phyloP scores from a whole-genome alignment of 2,888 invertebrate genomes.

The Apodemia mormo region DNA sequence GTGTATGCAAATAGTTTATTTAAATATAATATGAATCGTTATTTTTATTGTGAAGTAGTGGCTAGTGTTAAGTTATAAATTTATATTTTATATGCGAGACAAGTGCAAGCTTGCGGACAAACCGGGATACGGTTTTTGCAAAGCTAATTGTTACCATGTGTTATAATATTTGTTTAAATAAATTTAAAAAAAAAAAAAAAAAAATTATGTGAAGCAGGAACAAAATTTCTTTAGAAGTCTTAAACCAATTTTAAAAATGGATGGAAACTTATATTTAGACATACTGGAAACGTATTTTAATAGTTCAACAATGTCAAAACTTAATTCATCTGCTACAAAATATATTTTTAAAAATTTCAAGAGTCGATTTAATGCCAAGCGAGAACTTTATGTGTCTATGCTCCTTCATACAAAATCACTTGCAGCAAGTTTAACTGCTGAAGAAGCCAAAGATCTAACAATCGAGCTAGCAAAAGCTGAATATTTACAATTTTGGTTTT shows the following conservation, averaged over 20 bases:
- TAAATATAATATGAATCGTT: too few relatives aligned
- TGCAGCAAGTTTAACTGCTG: slow-evolving; percentile 45
- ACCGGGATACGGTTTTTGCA: too few relatives aligned
- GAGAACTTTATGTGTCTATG: slow-evolving; percentile 51
- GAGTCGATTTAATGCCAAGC: slow-evolving; percentile 47
- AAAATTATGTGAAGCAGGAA: slow-evolving; percentile 42
- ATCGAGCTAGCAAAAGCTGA: slow-evolving; percentile 49
- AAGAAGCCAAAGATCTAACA: slow-evolving; percentile 52
- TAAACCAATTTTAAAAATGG: slow-evolving; percentile 48
- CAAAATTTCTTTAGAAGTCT: slow-evolving; percentile 46
- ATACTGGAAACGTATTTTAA: slow-evolving; percentile 52
- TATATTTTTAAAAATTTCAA: slow-evolving; percentile 50
- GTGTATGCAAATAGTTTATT: too few relatives aligned
- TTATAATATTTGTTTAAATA: too few relatives aligned
- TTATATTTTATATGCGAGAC: too few relatives aligned
- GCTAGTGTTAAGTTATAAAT: too few relatives aligned
- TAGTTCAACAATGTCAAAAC: slow-evolving; percentile 28
- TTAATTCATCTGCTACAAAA: slow-evolving; percentile 46
- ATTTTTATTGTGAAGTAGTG: too few relatives aligned
- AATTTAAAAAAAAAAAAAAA: too few relatives aligned
- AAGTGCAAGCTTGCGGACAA: too few relatives aligned
- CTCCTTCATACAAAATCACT: slow-evolving; percentile 50
- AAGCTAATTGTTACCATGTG: too few relatives aligned
- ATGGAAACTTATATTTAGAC: slow-evolving; percentile 49
- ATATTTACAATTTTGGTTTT: slow-evolving; percentile 48